Evolutionary conservation across 2,113 vertebrate species (phyloP).

Genomic region (Turnix velox): DNA sequence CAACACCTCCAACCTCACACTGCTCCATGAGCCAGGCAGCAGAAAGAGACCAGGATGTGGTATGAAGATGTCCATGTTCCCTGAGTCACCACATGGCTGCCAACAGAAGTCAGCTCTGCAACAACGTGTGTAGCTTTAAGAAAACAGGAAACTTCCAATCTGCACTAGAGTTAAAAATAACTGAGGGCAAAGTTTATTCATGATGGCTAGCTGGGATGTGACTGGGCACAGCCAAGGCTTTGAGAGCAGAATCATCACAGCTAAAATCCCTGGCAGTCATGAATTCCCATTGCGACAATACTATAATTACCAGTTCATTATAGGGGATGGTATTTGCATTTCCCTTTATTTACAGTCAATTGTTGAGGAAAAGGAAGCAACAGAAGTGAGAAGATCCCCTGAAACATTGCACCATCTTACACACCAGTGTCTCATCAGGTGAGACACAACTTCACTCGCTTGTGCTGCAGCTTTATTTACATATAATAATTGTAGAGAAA

Average conservation of each 20-base stretch:
- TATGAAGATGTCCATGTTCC: neutral
- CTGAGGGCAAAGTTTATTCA: neutral
- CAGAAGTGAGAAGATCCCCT: neutral
- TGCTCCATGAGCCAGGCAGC: neutral
- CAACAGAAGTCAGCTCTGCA: neutral
- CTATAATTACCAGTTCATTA: neutral
- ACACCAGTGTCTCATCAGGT: neutral
- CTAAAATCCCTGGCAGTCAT: neutral
- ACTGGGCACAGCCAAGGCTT: neutral
- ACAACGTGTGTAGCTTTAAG: neutral
- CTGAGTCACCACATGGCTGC: neutral
- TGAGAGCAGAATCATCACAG: neutral
- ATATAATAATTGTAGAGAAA: neutral
- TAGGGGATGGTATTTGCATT: neutral
- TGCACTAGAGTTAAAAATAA: neutral
- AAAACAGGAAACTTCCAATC: neutral
- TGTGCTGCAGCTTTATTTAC: neutral
- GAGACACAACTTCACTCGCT: neutral
- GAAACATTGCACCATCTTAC: neutral
- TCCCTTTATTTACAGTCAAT: neutral
- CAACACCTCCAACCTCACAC: neutral
- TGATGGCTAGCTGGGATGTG: neutral
- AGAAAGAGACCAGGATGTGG: neutral
- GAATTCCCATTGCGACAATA: neutral
- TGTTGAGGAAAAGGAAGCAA: neutral